These are phyloP conservation scores for Caenorhabditis doughertyi DNA, from an alignment of 2,888 invertebrate species.

Conservation along the genomic window DNA sequence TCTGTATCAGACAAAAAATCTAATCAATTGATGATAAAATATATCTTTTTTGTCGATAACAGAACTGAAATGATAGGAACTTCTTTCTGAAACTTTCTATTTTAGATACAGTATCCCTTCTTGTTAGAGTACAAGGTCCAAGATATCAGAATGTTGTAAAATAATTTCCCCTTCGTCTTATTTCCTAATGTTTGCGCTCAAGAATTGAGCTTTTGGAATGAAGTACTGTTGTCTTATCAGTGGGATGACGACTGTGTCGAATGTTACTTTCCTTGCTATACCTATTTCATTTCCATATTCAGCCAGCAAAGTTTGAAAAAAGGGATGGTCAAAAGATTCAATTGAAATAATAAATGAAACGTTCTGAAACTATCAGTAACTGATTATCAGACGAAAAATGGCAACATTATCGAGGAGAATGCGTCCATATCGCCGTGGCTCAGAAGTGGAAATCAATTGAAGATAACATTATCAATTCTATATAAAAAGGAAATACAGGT, in stretches of 20 bases:
- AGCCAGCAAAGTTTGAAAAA: not conserved
- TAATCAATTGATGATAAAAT: slow-evolving; percentile 63
- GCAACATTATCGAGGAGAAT: slow-evolving; percentile 50
- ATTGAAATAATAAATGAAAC: not conserved
- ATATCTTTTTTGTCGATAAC: slow-evolving; percentile 48
- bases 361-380: slow-evolving; percentile 41
- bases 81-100: not conserved
- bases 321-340: not conserved
- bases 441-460: slow-evolving; percentile 62
- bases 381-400: slow-evolving; percentile 33
- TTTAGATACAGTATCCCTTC: not conserved
- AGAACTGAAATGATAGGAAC: slow-evolving; percentile 15
- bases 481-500: slow-evolving; percentile 60
- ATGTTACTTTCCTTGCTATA: slow-evolving; percentile 20
- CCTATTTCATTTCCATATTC: not conserved
- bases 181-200: slow-evolving; percentile 56
- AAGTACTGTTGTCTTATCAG: slow-evolving; percentile 57
- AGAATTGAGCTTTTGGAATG: slow-evolving; percentile 50
- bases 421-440: slow-evolving; percentile 51
- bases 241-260: slow-evolving; percentile 34
- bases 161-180: slow-evolving; percentile 11
- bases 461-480: slow-evolving; percentile 65
- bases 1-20: slow-evolving; percentile 55
- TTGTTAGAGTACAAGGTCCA: slow-evolving; percentile 46
- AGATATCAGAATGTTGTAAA: slow-evolving; percentile 24